Conservation (phyloP, 1,140 invertebrate genomes). For the Trachymyrmex cornetzi region DNA sequence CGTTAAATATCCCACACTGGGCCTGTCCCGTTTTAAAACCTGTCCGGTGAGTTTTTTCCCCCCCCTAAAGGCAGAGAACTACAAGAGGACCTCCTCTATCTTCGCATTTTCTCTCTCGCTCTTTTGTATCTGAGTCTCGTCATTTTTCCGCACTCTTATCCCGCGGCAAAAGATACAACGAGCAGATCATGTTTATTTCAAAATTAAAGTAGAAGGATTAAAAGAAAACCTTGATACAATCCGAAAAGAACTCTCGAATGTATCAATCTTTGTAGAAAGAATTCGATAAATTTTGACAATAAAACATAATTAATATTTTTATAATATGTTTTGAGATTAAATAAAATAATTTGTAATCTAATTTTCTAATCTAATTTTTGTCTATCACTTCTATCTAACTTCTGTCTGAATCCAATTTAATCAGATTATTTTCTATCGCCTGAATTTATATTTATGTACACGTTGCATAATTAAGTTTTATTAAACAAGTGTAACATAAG, state of each 20-base stretch:
- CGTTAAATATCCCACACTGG: slow-evolving; percentile 66
- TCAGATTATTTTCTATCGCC: neutral
- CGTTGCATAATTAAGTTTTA: neutral
- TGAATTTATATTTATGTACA: neutral
- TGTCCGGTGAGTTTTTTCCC: slow-evolving; percentile 71
- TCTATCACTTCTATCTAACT: neutral
- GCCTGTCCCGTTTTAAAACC: slow-evolving; percentile 76
- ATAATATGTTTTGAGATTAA: neutral
- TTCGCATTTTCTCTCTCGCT: slow-evolving; percentile 10
- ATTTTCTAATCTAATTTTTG: neutral
- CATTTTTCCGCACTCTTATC: slow-evolving; percentile 32
- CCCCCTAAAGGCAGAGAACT: slow-evolving; percentile 29
- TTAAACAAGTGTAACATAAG: neutral
- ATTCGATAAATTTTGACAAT: neutral
- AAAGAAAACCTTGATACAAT: neutral
- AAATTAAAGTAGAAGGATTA: slow-evolving; percentile 17
- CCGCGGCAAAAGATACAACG: neutral
- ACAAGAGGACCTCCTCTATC: slow-evolving; percentile 24
- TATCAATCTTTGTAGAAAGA: neutral
- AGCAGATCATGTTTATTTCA: slow-evolving; percentile 6
- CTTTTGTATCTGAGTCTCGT: slow-evolving; percentile 2
- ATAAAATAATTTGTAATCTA: neutral
- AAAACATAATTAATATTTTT: neutral
- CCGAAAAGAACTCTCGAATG: neutral
- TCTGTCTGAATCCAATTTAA: neutral